A percentile compares a stretch with the other conserved stretches of the same genome.
These are phyloP conservation scores for Siniperca chuatsi DNA, from an alignment of 2,113 vertebrate species.

Conservation along the genomic window DNA sequence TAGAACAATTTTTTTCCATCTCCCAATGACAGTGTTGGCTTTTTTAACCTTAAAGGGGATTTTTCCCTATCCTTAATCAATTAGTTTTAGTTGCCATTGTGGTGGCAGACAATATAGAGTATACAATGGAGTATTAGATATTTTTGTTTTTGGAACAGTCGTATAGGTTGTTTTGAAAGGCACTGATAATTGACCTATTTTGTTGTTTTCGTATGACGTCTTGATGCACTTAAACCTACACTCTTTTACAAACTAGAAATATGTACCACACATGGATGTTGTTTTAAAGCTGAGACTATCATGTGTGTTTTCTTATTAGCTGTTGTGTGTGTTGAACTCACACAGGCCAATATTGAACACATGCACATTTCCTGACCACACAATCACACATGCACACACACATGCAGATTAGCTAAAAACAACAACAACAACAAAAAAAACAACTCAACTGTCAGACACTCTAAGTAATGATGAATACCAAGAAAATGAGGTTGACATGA, in stretches of 20 bases:
- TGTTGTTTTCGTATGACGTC: neutral
- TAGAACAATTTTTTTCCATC: neutral
- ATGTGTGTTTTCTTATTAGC: neutral
- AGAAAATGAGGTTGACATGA: conserved; percentile 35
- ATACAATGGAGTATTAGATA: no score
- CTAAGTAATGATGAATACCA: conserved; percentile 7
- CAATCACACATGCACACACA: neutral
- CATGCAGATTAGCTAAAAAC: neutral
- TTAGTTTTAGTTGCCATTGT: neutral
- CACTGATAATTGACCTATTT: neutral
- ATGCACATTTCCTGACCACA: neutral
- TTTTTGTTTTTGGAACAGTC: neutral
- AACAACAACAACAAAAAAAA: neutral
- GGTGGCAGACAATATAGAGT: no score
- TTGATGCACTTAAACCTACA: neutral
- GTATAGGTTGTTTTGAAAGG: neutral
- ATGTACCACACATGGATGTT: neutral
- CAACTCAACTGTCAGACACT: conserved; percentile 19
- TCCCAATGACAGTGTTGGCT: neutral
- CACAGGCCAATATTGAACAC: no score
- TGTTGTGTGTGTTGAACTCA: neutral
- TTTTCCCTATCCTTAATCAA: neutral
- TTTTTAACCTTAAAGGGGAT: neutral
- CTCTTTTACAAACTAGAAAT: neutral
- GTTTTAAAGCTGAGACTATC: no score